Conservation (phyloP, 2,888 invertebrate genomes). For the Cacoxenus indagator region DNA sequence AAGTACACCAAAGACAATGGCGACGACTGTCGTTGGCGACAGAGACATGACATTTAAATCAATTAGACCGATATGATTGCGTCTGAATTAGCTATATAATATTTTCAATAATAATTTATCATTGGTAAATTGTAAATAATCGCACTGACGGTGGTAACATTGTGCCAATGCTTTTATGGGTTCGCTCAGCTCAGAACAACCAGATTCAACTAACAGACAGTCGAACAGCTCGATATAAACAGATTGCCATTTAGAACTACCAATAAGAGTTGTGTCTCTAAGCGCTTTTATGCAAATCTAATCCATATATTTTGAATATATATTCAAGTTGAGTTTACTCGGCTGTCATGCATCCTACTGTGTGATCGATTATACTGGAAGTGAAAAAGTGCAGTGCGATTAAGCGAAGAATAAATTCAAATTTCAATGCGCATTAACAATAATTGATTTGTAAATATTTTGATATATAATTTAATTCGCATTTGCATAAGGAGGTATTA, state of each 20-base stretch:
- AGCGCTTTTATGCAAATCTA: conserved; percentile 11
- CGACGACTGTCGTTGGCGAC: not conserved
- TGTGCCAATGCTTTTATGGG: not conserved
- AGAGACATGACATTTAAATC: conserved; percentile 18
- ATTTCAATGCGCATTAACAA: conserved; percentile 40
- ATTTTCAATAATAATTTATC: conserved; percentile 16
- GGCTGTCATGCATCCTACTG: conserved; percentile 43
- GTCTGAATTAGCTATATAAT: conserved; percentile 9
- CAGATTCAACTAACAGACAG: conserved; percentile 21
- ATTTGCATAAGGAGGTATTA: not conserved
- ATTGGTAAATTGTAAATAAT: not conserved
- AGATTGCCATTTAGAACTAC: conserved; percentile 7
- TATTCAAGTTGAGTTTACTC: not conserved
- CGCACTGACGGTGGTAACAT: not conserved
- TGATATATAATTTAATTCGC: conserved; percentile 33
- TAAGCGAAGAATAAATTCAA: conserved; percentile 4
- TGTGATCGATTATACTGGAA: conserved; percentile 60
- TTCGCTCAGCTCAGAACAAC: not conserved
- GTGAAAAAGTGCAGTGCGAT: conserved; percentile 35
- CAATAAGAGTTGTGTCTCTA: too few species aligned
- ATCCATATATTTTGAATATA: not conserved
- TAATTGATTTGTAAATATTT: conserved; percentile 63
- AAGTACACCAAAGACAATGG: not conserved
- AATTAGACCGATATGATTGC: conserved; percentile 18
- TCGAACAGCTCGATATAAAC: not conserved